Evolutionary conservation across 2,113 vertebrate genomes (phyloP).

Genomic region (Ciconia boyciana): DNA sequence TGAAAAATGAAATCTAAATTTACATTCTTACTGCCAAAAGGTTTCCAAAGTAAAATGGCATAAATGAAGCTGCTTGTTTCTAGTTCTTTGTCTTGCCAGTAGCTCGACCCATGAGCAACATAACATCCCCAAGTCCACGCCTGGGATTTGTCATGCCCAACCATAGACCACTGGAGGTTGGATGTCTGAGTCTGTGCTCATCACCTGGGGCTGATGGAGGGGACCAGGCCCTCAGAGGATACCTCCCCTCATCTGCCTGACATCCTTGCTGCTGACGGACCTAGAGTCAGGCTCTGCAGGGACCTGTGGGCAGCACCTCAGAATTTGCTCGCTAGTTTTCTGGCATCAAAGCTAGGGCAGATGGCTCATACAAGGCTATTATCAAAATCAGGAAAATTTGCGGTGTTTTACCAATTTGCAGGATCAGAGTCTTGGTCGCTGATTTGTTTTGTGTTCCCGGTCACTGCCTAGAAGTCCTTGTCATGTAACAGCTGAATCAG

Average conservation of each 20-base stretch:
- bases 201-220: rapidly evolving
- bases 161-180: not conserved
- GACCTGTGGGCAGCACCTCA: not conserved
- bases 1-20: not conserved
- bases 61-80: not conserved
- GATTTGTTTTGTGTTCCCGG: not conserved
- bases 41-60: not conserved
- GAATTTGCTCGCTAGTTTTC: not conserved
- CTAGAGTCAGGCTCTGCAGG: rapidly evolving
- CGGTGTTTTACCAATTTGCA: not conserved
- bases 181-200: not conserved
- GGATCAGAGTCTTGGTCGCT: not conserved
- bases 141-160: rapidly evolving
- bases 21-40: not conserved
- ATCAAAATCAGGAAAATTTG: not conserved
- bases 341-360: not conserved
- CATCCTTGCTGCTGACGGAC: not conserved
- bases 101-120: not conserved
- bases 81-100: not conserved
- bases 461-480: not conserved
- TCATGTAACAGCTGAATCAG: not conserved
- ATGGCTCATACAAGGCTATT: not conserved
- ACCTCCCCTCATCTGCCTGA: not conserved
- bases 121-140: rapidly evolving
- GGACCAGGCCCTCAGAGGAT: not conserved